Percentiles rank a stretch among this genome's conserved stretches.
These are phyloP conservation scores for Cosmopolites sordidus DNA, from an alignment of 2,888 invertebrate genomes.

Conservation along the genomic window DNA sequence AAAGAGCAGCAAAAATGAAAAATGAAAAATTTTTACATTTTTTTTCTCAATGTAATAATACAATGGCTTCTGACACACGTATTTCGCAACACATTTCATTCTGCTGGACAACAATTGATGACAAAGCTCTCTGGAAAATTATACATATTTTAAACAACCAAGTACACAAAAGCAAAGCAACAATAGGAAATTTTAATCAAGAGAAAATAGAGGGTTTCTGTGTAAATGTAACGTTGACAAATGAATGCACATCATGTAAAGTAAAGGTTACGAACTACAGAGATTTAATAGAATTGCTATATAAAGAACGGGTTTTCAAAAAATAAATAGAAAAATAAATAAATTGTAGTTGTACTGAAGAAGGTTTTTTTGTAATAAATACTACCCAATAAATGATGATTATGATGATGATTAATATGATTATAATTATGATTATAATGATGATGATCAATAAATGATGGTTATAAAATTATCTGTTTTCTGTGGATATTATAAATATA, in stretches of 20 bases:
- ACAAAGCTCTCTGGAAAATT: constrained; percentile 2
- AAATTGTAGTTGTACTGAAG: too few species aligned
- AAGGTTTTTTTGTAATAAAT: neutral
- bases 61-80: neutral
- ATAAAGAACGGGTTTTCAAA: neutral
- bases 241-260: constrained; percentile 1
- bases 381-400: too few species aligned
- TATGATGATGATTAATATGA: too few species aligned
- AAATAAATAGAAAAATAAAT: neutral
- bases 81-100: neutral
- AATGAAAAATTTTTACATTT: too few species aligned
- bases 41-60: too few species aligned
- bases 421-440: too few species aligned
- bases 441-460: too few species aligned
- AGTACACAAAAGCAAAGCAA: constrained; percentile 10
- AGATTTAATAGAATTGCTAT: neutral
- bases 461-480: neutral
- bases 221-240: neutral
- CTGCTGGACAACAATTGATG: neutral
- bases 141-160: constrained; percentile 3
- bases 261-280: neutral
- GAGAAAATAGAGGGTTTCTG: constrained; percentile 2
- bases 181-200: constrained; percentile 13
- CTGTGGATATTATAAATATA: neutral
- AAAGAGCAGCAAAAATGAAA: too few species aligned